Evolutionary conservation across 2,888 invertebrate genomes (phyloP).

Genomic region (Geophilus truncorum): DNA sequence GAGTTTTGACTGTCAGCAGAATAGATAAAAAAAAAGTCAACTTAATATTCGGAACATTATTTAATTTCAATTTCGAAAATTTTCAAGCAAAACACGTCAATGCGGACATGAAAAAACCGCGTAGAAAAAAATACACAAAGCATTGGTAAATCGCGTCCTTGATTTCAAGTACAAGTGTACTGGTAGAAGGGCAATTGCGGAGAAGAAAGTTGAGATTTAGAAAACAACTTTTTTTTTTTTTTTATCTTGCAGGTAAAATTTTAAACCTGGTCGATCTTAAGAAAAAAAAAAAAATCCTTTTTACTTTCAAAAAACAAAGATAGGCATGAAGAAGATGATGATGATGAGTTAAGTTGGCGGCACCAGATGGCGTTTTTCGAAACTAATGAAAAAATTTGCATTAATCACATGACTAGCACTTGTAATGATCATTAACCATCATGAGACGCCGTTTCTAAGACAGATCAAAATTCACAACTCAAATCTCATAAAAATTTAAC

Average conservation of each 20-base stretch:
- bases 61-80: no score
- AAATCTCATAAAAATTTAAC: background rate
- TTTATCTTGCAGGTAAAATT: background rate
- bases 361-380: background rate
- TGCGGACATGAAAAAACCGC: no score
- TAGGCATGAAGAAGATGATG: background rate
- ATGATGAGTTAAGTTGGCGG: slow-evolving; percentile 10
- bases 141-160: background rate
- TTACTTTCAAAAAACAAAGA: background rate
- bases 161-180: background rate
- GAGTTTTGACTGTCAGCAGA: background rate
- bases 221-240: background rate
- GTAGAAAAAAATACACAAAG: no score
- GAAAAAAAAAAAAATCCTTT: background rate
- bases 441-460: background rate
- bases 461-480: background rate
- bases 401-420: background rate
- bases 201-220: background rate
- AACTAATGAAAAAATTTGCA: slow-evolving; percentile 10
- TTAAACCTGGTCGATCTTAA: no score
- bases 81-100: no score
- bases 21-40: background rate
- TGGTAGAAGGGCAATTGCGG: background rate
- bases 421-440: background rate
- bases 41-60: no score